These are phyloP conservation scores for Parazoanthus darwini DNA, from an alignment of 92 coral and sea anemone genomes.

Conservation along the genomic window DNA sequence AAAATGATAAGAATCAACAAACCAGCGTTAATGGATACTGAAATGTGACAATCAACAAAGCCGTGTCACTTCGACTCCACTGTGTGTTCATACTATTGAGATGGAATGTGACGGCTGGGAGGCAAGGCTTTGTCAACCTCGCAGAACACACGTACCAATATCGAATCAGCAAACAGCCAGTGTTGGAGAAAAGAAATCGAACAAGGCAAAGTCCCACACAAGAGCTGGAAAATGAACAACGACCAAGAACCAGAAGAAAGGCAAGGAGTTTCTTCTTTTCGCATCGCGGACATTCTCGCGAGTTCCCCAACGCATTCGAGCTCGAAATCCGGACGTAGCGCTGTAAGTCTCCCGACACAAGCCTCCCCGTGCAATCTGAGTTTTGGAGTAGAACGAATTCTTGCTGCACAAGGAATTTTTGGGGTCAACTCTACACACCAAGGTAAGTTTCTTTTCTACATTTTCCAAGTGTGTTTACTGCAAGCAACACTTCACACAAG, in stretches of 20 bases:
- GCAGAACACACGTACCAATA: constrained; percentile 29
- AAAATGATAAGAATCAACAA: constrained; percentile 88
- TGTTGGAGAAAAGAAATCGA: background rate
- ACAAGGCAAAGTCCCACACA: background rate
- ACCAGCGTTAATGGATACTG: constrained; percentile 79
- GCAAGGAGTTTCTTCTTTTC: constrained; percentile 75
- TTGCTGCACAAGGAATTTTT: constrained; percentile 32
- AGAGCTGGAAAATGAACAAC: constrained; percentile 37
- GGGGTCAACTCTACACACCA: constrained; percentile 27
- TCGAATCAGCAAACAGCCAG: background rate
- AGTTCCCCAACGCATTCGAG: constrained; percentile 37
- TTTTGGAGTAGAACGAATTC: constrained; percentile 40
- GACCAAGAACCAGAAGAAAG: constrained; percentile 64
- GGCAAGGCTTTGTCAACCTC: constrained; percentile 29
- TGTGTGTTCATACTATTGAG: constrained; percentile 39
- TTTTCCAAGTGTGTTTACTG: background rate
- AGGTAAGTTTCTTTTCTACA: constrained; percentile 5
- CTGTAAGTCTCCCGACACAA: background rate
- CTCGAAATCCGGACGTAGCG: background rate
- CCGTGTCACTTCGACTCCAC: constrained; percentile 71
- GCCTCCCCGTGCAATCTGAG: constrained; percentile 22
- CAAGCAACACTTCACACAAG: constrained; percentile 6
- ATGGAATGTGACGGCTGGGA: constrained; percentile 38
- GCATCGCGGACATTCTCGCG: constrained; percentile 80
- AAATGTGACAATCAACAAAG: constrained; percentile 85